Conservation (phyloP, 1,140 invertebrate species). For the Chionoecetes opilio region DNA sequence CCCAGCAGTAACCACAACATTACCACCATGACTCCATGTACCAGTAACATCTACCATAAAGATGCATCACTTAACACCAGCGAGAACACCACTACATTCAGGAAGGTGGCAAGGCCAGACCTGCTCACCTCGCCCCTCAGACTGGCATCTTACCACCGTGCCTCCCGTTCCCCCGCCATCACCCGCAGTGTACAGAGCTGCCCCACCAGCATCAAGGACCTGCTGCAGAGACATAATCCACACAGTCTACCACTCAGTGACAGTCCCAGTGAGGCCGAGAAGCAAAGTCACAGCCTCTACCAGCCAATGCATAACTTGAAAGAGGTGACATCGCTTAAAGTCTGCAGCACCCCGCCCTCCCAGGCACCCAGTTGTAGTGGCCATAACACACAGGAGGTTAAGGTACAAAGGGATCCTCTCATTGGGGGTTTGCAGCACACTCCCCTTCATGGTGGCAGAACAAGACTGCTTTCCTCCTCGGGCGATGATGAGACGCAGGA, state of each 20-base stretch:
- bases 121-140: background rate
- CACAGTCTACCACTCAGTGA: background rate
- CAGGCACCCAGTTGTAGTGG: background rate
- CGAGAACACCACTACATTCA: background rate
- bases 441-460: background rate
- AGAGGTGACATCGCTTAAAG: background rate
- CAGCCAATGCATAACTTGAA: background rate
- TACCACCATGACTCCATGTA: background rate
- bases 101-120: background rate
- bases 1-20: background rate
- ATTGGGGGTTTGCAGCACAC: background rate
- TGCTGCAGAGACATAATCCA: background rate
- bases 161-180: background rate
- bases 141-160: background rate
- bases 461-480: background rate
- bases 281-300: background rate
- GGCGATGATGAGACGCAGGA: background rate
- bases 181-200: background rate
- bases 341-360: no score
- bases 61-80: no score
- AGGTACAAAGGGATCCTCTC: background rate
- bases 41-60: background rate
- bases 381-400: background rate
- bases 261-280: background rate
- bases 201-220: background rate